Percentiles rank a stretch among this genome's conserved stretches.
phyloP scores from a whole-genome alignment of 2,888 invertebrate species.

The Melanophora roralis region DNA sequence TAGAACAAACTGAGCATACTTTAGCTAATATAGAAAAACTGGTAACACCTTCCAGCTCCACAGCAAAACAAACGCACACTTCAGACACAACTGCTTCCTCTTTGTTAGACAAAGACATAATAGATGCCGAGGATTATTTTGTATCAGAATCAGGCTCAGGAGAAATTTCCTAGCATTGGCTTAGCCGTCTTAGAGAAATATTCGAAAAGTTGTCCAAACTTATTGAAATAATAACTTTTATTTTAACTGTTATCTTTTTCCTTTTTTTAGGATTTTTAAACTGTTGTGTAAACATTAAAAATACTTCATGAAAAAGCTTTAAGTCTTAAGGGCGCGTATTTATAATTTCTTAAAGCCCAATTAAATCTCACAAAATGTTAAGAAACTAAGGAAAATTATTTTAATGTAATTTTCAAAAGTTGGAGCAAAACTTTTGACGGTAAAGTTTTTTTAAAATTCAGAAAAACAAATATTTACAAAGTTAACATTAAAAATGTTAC shows the following conservation, averaged over 20 bases:
- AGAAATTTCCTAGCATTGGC: constrained; percentile 66
- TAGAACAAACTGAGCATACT: constrained; percentile 76
- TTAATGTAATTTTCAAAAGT: too few relatives aligned
- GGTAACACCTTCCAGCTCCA: constrained; percentile 34
- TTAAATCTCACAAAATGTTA: too few relatives aligned
- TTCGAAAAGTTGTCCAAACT: constrained; percentile 16
- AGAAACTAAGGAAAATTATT: too few relatives aligned
- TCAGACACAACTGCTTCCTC: background rate
- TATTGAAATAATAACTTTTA: background rate
- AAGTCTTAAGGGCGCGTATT: too few relatives aligned
- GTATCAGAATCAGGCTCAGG: constrained; percentile 66
- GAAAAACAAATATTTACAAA: too few relatives aligned
- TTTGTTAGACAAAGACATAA: background rate
- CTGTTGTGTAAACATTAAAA: background rate
- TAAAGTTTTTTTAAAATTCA: too few relatives aligned
- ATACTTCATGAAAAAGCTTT: background rate
- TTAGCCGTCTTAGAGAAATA: background rate
- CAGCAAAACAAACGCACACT: background rate
- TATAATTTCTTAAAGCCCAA: too few relatives aligned
- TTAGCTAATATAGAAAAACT: constrained; percentile 65
- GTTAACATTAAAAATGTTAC: too few relatives aligned
- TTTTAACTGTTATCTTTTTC: background rate
- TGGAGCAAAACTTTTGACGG: too few relatives aligned
- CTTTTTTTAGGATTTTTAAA: background rate
- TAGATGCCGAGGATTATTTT: constrained; percentile 47